Percentiles rank a stretch among this genome's conserved stretches.
These are phyloP conservation scores for Euura saliciscinereae DNA, from an alignment of 1,140 invertebrate species.

Conservation along the genomic window DNA sequence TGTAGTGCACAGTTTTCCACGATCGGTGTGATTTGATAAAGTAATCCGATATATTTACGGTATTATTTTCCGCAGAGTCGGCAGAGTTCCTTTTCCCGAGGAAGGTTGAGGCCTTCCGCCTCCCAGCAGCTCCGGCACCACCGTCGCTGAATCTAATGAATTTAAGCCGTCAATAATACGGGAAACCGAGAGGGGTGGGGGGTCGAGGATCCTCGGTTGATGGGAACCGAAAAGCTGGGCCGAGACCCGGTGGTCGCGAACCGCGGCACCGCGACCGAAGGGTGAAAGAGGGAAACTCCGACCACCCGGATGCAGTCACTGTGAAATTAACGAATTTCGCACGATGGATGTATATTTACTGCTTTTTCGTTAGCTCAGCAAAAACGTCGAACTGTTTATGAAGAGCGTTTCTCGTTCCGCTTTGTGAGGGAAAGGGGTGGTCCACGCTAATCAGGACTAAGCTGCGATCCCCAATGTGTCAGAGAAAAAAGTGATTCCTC, in stretches of 20 bases:
- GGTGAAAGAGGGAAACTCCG: background rate
- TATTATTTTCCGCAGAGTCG: constrained; percentile 10
- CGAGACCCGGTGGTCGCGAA: background rate
- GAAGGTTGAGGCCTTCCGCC: background rate
- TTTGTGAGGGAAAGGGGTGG: background rate
- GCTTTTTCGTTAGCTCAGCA: constrained; percentile 19
- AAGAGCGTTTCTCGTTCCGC: constrained; percentile 9
- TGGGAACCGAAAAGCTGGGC: constrained; percentile 10
- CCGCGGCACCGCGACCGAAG: background rate
- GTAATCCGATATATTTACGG: constrained; percentile 14
- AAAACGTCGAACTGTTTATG: constrained; percentile 35
- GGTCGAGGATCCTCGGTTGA: background rate
- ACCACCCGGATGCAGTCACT: constrained; percentile 33
- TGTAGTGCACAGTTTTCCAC: constrained; percentile 4
- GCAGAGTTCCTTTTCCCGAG: no score
- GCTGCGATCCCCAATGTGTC: no score
- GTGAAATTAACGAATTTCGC: constrained; percentile 51
- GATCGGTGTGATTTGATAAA: constrained; percentile 15
- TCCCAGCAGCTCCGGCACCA: background rate
- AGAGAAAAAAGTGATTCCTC: no score
- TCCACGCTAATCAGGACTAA: background rate
- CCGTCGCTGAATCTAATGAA: constrained; percentile 32
- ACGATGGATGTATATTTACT: constrained; percentile 40
- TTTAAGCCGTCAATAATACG: constrained; percentile 39
- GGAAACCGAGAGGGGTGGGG: background rate